A percentile compares a stretch with the other conserved stretches of the same genome.
Conservation (phyloP, 2,797 vertebrate species). For the Falco concolor region DNA sequence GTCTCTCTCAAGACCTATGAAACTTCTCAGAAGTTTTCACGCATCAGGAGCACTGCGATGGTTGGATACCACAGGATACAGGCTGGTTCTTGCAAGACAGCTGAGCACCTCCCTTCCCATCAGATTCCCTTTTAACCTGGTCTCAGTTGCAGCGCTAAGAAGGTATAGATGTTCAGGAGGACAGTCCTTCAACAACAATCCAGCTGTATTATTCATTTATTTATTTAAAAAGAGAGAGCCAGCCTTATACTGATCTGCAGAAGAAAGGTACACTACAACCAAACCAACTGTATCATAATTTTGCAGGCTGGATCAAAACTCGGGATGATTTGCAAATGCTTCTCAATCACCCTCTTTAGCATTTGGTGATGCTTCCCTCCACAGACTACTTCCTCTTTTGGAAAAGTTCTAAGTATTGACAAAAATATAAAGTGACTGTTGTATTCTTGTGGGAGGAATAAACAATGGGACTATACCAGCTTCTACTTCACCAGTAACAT, state of each 20-base stretch:
- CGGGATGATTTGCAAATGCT: not conserved
- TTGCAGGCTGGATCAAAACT: not conserved
- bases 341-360: not conserved
- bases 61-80: not conserved
- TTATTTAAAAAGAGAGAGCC: not conserved
- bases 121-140: not conserved
- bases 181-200: not conserved
- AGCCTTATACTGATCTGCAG: not conserved
- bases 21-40: not conserved
- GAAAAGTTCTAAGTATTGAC: not conserved
- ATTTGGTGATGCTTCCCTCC: not conserved
- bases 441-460: not conserved
- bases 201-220: not conserved
- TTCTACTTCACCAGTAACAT: not conserved
- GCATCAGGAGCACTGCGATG: not conserved
- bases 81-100: accelerated
- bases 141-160: not conserved
- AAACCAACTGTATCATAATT: not conserved
- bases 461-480: not conserved
- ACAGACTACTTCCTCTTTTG: not conserved
- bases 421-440: not conserved
- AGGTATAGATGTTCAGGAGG: not conserved
- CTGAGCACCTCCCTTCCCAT: not conserved
- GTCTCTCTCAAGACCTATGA: not conserved
- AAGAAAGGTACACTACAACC: not conserved